Conservation (phyloP, 2,113 vertebrate species). For the Mesocricetus auratus region DNA sequence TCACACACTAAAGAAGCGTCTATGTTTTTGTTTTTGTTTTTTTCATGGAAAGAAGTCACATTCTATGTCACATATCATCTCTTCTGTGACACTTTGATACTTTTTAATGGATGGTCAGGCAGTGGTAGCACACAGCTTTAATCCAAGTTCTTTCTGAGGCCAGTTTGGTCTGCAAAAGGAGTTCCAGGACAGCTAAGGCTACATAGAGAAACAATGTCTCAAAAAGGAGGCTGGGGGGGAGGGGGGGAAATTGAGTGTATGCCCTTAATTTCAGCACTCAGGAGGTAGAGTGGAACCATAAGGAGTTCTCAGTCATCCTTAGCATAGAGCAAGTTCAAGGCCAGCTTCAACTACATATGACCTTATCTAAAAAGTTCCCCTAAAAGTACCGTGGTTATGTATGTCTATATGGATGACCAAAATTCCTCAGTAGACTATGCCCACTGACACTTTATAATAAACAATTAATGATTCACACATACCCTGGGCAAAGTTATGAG, state of each 20-base stretch:
- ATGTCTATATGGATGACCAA: background rate
- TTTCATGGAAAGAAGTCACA: slow-evolving; percentile 49
- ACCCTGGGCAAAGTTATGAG: background rate
- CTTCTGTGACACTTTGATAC: background rate
- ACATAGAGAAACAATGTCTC: background rate
- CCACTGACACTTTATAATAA: background rate
- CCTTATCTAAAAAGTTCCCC: background rate
- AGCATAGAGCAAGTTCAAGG: background rate
- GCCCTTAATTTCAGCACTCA: background rate
- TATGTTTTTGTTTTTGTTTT: background rate
- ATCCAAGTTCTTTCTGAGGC: background rate
- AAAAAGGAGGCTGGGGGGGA: too few relatives aligned
- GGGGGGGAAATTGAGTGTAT: background rate
- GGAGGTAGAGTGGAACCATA: too few relatives aligned
- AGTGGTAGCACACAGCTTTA: background rate
- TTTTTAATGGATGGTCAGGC: background rate
- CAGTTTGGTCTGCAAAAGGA: background rate
- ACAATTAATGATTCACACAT: slow-evolving; percentile 17
- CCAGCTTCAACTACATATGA: background rate
- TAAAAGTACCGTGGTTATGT: background rate
- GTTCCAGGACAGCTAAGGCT: background rate
- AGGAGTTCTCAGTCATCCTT: background rate
- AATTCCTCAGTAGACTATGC: background rate
- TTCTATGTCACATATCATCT: background rate
- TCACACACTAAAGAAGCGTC: too few relatives aligned